phyloP scores from a whole-genome alignment of 2,113 vertebrate species.

The Gymnorhina tibicen region DNA sequence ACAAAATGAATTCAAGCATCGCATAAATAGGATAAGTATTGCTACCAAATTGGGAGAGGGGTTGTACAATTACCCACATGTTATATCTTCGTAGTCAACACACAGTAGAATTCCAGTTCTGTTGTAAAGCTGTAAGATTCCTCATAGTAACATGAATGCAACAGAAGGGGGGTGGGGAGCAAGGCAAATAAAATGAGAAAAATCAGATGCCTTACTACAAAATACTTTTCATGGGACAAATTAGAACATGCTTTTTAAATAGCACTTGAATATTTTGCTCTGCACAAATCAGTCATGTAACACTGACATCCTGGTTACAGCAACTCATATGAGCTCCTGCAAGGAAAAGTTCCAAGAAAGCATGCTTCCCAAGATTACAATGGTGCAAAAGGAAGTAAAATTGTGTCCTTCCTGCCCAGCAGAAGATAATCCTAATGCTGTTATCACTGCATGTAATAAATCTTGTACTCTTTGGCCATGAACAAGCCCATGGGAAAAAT shows the following conservation, averaged over 20 bases:
- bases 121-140: not conserved
- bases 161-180: accelerated
- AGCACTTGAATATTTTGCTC: not conserved
- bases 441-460: not conserved
- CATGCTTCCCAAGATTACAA: not conserved
- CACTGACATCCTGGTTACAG: not conserved
- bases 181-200: not conserved
- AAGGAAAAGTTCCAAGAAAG: not conserved
- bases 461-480: not conserved
- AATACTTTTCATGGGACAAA: not conserved
- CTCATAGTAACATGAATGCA: not conserved
- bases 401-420: not conserved
- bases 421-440: not conserved
- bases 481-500: not conserved
- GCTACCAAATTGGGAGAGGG: not conserved
- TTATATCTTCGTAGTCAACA: not conserved
- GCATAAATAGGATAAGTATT: not conserved
- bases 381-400: not conserved
- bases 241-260: not conserved
- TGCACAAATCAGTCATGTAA: not conserved
- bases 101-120: not conserved
- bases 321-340: not conserved
- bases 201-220: not conserved
- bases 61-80: not conserved
- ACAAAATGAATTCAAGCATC: not conserved